Conservation (phyloP, 2,113 vertebrate species). For the Arenaria interpres region DNA sequence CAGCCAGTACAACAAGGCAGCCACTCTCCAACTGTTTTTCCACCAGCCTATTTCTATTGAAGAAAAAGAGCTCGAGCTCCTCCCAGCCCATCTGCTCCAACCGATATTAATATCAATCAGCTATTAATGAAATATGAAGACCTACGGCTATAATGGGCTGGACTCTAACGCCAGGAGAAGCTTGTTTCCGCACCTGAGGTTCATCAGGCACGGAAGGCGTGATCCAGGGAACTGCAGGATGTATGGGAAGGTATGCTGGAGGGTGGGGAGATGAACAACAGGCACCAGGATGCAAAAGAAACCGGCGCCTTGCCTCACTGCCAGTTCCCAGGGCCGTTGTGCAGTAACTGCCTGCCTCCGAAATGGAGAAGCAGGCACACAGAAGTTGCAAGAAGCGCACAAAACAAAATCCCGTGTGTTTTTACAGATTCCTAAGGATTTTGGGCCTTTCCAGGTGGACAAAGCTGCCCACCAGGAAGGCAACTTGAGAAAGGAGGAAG, state of each 20-base stretch:
- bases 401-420: neutral
- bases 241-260: neutral
- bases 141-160: neutral
- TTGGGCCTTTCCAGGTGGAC: neutral
- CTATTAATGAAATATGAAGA: constrained; percentile 31
- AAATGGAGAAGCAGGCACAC: neutral
- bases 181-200: neutral
- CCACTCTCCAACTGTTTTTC: constrained; percentile 42
- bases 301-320: neutral
- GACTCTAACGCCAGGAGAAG: neutral
- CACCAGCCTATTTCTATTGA: constrained; percentile 13
- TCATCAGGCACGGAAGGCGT: neutral
- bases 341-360: rapidly evolving
- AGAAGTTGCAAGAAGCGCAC: neutral
- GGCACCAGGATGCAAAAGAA: neutral
- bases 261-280: neutral
- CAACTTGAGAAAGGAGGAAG: neutral
- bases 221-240: neutral
- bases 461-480: neutral
- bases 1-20: constrained; percentile 31
- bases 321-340: neutral
- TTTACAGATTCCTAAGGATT: neutral
- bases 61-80: constrained; percentile 17
- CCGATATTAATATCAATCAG: neutral
- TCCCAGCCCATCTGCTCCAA: constrained; percentile 34